Conservation (phyloP, 2,113 vertebrate species). For the Cephalopholis sonnerati region DNA sequence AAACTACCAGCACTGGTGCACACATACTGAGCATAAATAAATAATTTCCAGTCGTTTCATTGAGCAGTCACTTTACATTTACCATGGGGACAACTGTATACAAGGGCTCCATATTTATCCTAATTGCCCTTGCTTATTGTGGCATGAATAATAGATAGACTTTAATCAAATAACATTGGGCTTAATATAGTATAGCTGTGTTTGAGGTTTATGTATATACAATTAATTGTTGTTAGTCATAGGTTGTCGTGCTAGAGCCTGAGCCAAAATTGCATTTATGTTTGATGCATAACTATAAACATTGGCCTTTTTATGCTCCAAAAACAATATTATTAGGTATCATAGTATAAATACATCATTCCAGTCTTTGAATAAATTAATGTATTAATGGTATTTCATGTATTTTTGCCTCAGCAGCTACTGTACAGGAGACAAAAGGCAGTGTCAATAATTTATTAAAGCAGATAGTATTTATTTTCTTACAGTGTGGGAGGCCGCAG, state of each 20-base stretch:
- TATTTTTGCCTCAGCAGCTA: too few species aligned
- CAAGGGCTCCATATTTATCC: constrained; percentile 48
- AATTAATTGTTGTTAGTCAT: constrained; percentile 18
- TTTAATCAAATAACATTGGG: constrained; percentile 50
- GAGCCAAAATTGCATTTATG: constrained; percentile 22
- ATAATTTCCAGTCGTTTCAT: constrained; percentile 62
- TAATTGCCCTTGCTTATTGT: constrained; percentile 52
- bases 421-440: background rate
- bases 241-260: background rate
- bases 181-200: background rate
- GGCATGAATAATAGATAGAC: constrained; percentile 64
- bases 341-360: too few species aligned
- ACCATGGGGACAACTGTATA: constrained; percentile 48
- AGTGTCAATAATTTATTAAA: constrained; percentile 61
- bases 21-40: constrained; percentile 72
- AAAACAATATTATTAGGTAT: too few species aligned
- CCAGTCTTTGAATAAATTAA: too few species aligned
- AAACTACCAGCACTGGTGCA: constrained; percentile 47
- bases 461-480: constrained; percentile 18
- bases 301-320: too few species aligned
- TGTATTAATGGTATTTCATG: too few species aligned
- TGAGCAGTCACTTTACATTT: constrained; percentile 65
- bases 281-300: background rate
- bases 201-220: background rate
- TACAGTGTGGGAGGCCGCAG: constrained; percentile 36